phyloP scores from a whole-genome alignment of 2,797 vertebrate species.

The Acanthurus lineatus region DNA sequence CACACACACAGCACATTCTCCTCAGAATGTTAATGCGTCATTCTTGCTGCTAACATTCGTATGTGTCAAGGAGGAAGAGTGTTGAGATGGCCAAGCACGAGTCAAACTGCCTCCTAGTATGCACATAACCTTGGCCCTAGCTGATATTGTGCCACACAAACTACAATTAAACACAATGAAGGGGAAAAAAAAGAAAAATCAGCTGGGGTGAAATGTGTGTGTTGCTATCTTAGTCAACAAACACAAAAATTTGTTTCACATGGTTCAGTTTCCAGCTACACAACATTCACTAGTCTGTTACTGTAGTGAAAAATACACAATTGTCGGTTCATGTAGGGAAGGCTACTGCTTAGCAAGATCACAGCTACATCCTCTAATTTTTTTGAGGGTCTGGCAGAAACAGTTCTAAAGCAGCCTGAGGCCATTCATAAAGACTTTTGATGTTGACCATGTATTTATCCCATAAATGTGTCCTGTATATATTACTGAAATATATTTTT shows the following conservation, averaged over 20 bases:
- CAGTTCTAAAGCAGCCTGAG: too few species aligned
- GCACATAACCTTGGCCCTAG: conserved; percentile 21
- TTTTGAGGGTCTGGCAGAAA: too few species aligned
- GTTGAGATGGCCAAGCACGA: conserved; percentile 14
- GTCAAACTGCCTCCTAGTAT: conserved; percentile 26
- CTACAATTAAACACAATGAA: not conserved
- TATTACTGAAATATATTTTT: too few species aligned
- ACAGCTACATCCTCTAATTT: too few species aligned
- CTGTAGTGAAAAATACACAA: conserved; percentile 14
- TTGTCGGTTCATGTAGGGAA: not conserved
- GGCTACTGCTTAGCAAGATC: too few species aligned
- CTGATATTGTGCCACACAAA: conserved; percentile 20
- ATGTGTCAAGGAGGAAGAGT: conserved; percentile 21
- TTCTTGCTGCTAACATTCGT: conserved; percentile 16
- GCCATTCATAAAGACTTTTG: too few species aligned
- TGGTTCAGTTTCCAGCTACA: conserved; percentile 16
- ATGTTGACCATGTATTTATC: too few species aligned
- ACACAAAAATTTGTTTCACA: conserved; percentile 21
- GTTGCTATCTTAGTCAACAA: conserved; percentile 3
- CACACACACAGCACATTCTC: conserved; percentile 23
- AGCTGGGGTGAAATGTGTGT: conserved; percentile 1
- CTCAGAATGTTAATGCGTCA: conserved; percentile 54
- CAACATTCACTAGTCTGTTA: conserved; percentile 23
- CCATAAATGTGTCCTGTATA: too few species aligned
- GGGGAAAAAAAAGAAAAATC: not conserved